Conservation (phyloP, 2,113 vertebrate species). For the Menidia beryllina region DNA sequence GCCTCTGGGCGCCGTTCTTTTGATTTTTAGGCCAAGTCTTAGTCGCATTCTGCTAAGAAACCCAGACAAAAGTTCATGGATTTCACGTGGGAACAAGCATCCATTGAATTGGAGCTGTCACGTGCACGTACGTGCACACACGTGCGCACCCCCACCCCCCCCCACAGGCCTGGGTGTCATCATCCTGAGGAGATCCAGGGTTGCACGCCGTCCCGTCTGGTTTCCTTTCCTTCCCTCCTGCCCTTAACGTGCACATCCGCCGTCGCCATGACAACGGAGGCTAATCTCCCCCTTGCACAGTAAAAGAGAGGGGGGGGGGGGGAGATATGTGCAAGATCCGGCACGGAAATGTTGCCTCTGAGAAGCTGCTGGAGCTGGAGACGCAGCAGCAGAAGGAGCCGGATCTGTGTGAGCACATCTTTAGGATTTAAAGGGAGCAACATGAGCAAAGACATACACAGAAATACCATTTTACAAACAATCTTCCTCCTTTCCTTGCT, state of each 20-base stretch:
- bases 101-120: background rate
- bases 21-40: background rate
- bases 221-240: constrained; percentile 26
- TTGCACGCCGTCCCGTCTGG: background rate
- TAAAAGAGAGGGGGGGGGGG: too few species aligned
- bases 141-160: background rate
- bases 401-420: too few species aligned
- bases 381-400: too few species aligned
- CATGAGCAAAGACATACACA: too few species aligned
- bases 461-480: too few species aligned
- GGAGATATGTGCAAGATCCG: constrained; percentile 48
- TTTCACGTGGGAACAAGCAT: background rate
- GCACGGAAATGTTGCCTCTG: constrained; percentile 42
- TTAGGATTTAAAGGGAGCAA: too few species aligned
- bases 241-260: constrained; percentile 49
- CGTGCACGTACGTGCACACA: background rate
- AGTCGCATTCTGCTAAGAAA: background rate
- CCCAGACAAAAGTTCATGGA: background rate
- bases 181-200: background rate
- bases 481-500: background rate
- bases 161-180: background rate
- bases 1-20: background rate
- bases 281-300: constrained; percentile 68
- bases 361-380: constrained; percentile 28
- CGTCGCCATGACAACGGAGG: constrained; percentile 77